phyloP scores from a whole-genome alignment of 35 echinoderm and acorn worm genomes.

The Strongylocentrotus purpuratus region DNA sequence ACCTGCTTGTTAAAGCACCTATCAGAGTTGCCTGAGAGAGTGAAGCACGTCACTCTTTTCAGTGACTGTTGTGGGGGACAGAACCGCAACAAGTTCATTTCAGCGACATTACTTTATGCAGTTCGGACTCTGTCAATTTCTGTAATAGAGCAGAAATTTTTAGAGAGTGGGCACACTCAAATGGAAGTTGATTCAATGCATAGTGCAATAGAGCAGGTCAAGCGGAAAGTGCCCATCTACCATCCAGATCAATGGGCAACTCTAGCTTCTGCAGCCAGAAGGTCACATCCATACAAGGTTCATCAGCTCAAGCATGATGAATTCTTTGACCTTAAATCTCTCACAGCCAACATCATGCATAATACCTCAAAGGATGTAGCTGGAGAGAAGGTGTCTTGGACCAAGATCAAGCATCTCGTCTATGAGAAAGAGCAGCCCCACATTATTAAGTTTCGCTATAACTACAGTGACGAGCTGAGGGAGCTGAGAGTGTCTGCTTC shows the following conservation, averaged over 20 bases:
- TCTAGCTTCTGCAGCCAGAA: not conserved
- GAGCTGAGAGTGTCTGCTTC: slow-evolving; percentile 45
- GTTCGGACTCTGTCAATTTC: not conserved
- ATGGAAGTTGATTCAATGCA: slow-evolving; percentile 53
- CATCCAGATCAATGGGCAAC: not conserved
- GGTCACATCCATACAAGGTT: not conserved
- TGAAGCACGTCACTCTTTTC: slow-evolving; percentile 36
- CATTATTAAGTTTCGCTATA: slow-evolving; percentile 35
- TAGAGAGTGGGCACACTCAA: slow-evolving; percentile 41
- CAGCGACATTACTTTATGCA: slow-evolving; percentile 19
- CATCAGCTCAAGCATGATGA: not conserved
- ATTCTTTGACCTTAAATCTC: not conserved
- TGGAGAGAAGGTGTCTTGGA: slow-evolving; percentile 47
- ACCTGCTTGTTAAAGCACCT: not conserved
- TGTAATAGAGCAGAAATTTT: slow-evolving; percentile 43
- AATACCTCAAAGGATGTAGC: not conserved
- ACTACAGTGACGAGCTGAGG: not conserved
- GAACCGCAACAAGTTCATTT: slow-evolving; percentile 46
- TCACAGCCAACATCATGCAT: not conserved
- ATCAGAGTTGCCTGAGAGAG: not conserved
- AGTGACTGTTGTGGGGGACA: slow-evolving; percentile 50
- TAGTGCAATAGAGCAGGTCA: slow-evolving; percentile 24
- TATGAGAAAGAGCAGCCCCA: slow-evolving; percentile 44
- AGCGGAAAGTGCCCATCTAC: not conserved
- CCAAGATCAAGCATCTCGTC: slow-evolving; percentile 46